Evolutionary conservation across 2,797 vertebrate species (phyloP), one percentile per base, ranked within the genome.

Genomic region (Parauchenoglanis ngamensis): DNA sequence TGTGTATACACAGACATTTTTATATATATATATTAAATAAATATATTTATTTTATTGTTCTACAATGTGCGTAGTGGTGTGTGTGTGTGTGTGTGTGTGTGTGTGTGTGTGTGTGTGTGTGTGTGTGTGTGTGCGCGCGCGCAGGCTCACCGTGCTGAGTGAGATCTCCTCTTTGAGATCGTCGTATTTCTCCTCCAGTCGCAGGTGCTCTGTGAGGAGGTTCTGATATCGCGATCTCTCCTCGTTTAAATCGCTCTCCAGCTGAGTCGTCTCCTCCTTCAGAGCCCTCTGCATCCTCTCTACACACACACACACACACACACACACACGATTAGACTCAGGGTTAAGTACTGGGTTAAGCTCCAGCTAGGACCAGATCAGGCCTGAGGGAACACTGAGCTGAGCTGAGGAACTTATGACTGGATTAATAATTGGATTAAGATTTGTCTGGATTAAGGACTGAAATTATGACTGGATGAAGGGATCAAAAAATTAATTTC

Each of bases 161-260:
- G 94, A 95, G 94, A 99, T 95, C 88, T 96, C 97, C 83, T 99
- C 98, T 91, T 97, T 98, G 86, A 99, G 94, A 89, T 99, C 98
- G 87, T 99, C 98, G 40, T 99, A 97, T 21, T 98, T 97, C 93
- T 99, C 98, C 94, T 99, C 98, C 54, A 99, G 92, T 85, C 97
- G 97, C 90, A 96, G 97, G 93, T 98, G 98, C 92, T 99, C 98
- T 44, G 96, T 96, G 89, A 99, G 96, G 85, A 99, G 97, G 93
- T 99, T 99, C 96, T 99, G 98, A 89, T 99, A 99, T 81, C 98
- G 96, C 31, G 98, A 94, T 8, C 98, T 95, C 54, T 99, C 98
- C 88, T 98, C 98, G 54, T 99, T 99, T 93, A 99, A 94, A 85
- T 99, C 98, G 0, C 95, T 96, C 93, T 99, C 97, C 89, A 99